Conservation (phyloP, 2,113 vertebrate genomes). For the Castor canadensis region DNA sequence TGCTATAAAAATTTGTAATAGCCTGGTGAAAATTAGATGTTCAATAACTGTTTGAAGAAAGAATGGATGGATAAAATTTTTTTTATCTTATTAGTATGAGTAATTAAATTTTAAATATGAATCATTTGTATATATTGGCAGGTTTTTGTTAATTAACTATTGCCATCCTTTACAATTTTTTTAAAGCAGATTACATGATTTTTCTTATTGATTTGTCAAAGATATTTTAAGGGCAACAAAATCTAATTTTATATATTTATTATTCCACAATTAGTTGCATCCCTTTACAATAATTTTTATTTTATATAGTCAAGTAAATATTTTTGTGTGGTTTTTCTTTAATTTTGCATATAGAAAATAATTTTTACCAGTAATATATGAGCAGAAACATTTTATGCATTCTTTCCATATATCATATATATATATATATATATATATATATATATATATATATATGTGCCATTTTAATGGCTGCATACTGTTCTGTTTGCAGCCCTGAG, state of each 20-base stretch:
- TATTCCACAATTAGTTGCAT: not conserved
- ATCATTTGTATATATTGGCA: not conserved
- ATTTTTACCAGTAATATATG: not conserved
- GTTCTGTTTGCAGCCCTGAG: no score
- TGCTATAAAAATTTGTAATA: not conserved
- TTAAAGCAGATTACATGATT: not conserved
- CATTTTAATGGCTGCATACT: not conserved
- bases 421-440: no score
- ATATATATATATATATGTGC: no score
- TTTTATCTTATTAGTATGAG: no score
- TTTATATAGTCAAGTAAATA: not conserved
- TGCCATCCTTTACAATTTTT: not conserved
- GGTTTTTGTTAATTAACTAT: not conserved
- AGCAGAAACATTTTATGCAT: not conserved
- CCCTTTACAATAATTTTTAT: not conserved
- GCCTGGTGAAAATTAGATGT: not conserved
- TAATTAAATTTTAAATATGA: no score
- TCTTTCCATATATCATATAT: not conserved
- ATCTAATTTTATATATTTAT: not conserved
- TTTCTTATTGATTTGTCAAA: not conserved
- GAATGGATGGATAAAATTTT: not conserved
- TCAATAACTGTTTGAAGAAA: not conserved
- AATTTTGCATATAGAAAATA: not conserved
- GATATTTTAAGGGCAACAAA: not conserved
- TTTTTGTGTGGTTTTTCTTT: not conserved